Evolutionary conservation across 1,140 invertebrate genomes (phyloP).

Genomic region (Nasonia longicornis): DNA sequence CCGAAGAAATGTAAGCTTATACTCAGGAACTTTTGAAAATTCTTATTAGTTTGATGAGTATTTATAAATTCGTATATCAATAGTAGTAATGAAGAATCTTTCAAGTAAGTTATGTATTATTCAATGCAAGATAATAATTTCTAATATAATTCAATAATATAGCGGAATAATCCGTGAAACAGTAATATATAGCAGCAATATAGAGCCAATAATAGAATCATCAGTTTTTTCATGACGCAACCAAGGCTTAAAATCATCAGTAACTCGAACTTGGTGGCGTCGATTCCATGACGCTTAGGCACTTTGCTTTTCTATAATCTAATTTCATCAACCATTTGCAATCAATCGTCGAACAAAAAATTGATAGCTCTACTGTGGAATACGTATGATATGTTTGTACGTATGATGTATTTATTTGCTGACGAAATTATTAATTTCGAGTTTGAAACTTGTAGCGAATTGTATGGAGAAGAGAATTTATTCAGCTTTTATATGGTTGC

Average conservation of each 20-base stretch:
- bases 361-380: background rate
- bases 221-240: background rate
- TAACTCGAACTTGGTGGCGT: slow-evolving; percentile 41
- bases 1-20: background rate
- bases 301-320: slow-evolving; percentile 37
- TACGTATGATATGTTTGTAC: background rate
- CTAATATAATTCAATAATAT: too few relatives aligned
- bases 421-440: background rate
- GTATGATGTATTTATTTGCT: background rate
- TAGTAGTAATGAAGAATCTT: background rate
- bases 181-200: too few relatives aligned
- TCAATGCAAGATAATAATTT: background rate
- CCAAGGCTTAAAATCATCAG: background rate
- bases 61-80: slow-evolving; percentile 6
- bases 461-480: slow-evolving; percentile 10
- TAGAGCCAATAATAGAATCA: background rate
- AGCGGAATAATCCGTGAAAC: too few relatives aligned
- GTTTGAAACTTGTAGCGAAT: background rate
- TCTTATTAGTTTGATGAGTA: background rate
- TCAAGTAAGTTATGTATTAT: background rate
- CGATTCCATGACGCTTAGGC: slow-evolving; percentile 41
- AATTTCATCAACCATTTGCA: slow-evolving; percentile 32
- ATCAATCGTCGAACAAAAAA: background rate
- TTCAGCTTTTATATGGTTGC: background rate
- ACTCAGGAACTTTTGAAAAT: slow-evolving; percentile 17